phyloP scores from a whole-genome alignment of 2,113 vertebrate genomes.

The Apteryx mantelli region DNA sequence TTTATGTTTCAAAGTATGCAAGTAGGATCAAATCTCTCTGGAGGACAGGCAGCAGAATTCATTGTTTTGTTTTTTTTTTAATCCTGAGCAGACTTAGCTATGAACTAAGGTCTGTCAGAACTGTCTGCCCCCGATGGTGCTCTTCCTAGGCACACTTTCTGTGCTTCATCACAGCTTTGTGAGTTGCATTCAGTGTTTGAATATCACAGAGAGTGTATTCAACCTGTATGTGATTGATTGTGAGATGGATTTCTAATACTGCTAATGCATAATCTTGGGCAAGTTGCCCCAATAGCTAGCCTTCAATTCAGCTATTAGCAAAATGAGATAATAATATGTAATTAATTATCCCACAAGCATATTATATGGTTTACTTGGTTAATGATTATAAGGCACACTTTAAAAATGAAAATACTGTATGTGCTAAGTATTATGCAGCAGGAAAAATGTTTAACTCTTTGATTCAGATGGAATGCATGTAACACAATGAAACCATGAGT shows the following conservation, averaged over 20 bases:
- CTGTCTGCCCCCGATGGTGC: neutral
- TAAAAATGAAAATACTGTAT: conserved; percentile 19
- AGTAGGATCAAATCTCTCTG: neutral
- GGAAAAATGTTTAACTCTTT: conserved; percentile 46
- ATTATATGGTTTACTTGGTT: neutral
- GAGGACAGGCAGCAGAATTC: neutral
- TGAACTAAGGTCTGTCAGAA: neutral
- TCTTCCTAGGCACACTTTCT: neutral
- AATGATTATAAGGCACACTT: neutral
- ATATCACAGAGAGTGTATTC: neutral
- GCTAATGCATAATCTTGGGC: neutral
- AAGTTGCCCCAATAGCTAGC: neutral
- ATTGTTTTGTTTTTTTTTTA: neutral
- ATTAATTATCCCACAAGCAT: conserved; percentile 15
- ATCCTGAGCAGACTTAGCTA: neutral
- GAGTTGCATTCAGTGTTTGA: neutral
- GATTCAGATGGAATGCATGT: conserved; percentile 54
- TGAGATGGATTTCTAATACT: neutral
- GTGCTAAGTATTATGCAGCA: neutral
- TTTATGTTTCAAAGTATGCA: neutral
- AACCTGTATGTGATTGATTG: neutral
- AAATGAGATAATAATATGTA: conserved; percentile 40
- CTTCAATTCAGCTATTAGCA: conserved; percentile 38
- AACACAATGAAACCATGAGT: conserved; percentile 37
- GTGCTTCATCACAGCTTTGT: neutral